Evolutionary conservation across 2,888 invertebrate genomes (phyloP).

Genomic region (Drymonia ruficornis): DNA sequence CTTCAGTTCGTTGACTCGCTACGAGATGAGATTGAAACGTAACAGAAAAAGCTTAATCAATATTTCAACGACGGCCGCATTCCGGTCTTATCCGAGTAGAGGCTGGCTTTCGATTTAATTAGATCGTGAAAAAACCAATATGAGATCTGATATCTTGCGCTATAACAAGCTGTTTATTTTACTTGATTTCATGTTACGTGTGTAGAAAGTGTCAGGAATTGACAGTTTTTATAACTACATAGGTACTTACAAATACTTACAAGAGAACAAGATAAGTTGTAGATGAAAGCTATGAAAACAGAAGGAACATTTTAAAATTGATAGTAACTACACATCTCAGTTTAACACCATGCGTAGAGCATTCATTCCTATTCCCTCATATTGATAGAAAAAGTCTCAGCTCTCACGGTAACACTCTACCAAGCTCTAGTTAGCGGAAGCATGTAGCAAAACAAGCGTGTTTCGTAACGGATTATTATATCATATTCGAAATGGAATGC

Average conservation of each 20-base stretch:
- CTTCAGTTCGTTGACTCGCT: constrained; percentile 43
- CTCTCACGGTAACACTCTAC: not conserved
- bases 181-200: constrained; percentile 26
- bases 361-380: not conserved
- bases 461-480: constrained; percentile 50
- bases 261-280: too few relatives aligned
- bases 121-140: constrained; percentile 62
- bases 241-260: too few relatives aligned
- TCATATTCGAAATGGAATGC: constrained; percentile 56
- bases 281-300: too few relatives aligned
- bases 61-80: constrained; percentile 69
- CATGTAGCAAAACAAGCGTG: constrained; percentile 34
- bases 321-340: too few relatives aligned
- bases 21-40: constrained; percentile 42
- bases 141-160: constrained; percentile 31
- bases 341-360: too few relatives aligned
- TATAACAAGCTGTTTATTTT: constrained; percentile 30
- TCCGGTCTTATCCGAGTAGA: constrained; percentile 59
- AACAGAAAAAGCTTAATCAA: constrained; percentile 65
- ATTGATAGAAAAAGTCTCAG: not conserved
- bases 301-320: too few relatives aligned
- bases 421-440: constrained; percentile 20
- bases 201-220: constrained; percentile 10
- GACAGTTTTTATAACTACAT: too few relatives aligned
- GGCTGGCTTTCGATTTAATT: constrained; percentile 68